A percentile compares a stretch with the other conserved stretches of the same genome.
These are phyloP conservation scores for Phalangium opilio DNA, from an alignment of 2,888 invertebrate species.

Conservation along the genomic window DNA sequence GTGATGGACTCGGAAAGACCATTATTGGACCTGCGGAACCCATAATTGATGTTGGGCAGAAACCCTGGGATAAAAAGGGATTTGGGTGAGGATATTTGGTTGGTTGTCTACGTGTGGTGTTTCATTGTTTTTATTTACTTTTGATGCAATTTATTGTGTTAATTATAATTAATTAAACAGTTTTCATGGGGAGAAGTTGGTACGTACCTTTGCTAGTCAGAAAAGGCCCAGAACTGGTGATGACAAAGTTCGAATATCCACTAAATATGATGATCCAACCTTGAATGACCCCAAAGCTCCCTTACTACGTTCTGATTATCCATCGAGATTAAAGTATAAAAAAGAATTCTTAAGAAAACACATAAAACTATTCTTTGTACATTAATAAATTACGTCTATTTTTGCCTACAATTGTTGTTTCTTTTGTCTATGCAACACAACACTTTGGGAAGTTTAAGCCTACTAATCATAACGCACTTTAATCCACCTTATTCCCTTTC, in stretches of 20 bases:
- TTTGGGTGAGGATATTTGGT: constrained; percentile 12
- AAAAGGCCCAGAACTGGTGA: constrained; percentile 1
- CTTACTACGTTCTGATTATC: constrained; percentile 8
- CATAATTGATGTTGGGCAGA: constrained; percentile 14
- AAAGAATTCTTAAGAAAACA: constrained; percentile 11
- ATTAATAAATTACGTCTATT: no score
- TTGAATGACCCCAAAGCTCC: constrained; percentile 10
- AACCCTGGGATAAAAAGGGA: constrained; percentile 16
- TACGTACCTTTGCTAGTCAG: neutral
- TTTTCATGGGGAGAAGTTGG: constrained; percentile 12
- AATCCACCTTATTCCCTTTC: no score
- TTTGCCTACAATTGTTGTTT: no score
- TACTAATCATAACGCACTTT: no score
- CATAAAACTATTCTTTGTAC: no score
- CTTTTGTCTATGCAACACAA: no score
- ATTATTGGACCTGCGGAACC: constrained; percentile 27
- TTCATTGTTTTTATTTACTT: neutral
- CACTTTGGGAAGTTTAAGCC: no score
- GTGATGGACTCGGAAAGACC: constrained; percentile 35
- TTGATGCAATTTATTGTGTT: neutral
- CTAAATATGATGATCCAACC: constrained; percentile 12
- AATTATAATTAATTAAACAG: constrained; percentile 6
- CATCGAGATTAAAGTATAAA: constrained; percentile 11
- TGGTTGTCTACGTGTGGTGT: neutral
- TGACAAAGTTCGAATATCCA: constrained; percentile 10